Percentiles rank a stretch among this genome's conserved stretches.
Evolutionary conservation across 2,113 vertebrate genomes (phyloP).

Genomic region (Prolemur simus): DNA sequence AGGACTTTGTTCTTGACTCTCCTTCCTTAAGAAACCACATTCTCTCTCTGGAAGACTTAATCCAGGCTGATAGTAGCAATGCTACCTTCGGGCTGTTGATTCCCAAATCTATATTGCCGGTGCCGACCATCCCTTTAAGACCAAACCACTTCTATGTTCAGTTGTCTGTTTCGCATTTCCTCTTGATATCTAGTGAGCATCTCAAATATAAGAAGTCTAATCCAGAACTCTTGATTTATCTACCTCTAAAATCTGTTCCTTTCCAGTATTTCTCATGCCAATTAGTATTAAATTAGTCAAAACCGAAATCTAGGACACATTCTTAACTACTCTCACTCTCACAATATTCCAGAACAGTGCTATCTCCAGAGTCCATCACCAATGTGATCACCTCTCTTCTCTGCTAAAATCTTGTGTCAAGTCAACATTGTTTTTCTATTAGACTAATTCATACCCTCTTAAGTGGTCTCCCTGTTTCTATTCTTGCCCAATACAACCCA

Average conservation of each 20-base stretch:
- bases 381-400: neutral
- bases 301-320: neutral
- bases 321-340: neutral
- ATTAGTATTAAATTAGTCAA: neutral
- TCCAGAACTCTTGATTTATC: neutral
- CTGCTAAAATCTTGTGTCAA: neutral
- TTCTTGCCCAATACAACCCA: neutral
- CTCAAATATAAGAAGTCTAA: neutral
- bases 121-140: neutral
- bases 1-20: neutral
- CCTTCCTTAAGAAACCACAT: neutral
- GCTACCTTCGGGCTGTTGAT: neutral
- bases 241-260: neutral
- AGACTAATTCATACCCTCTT: neutral
- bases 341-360: neutral
- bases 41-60: neutral
- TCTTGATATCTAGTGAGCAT: neutral
- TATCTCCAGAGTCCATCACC: neutral
- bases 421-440: neutral
- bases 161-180: neutral
- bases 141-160: neutral
- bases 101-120: neutral
- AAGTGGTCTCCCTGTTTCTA: neutral
- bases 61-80: neutral
- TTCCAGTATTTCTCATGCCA: neutral